Conservation (phyloP, 2,797 vertebrate genomes). For the Bovichtus variegatus region DNA sequence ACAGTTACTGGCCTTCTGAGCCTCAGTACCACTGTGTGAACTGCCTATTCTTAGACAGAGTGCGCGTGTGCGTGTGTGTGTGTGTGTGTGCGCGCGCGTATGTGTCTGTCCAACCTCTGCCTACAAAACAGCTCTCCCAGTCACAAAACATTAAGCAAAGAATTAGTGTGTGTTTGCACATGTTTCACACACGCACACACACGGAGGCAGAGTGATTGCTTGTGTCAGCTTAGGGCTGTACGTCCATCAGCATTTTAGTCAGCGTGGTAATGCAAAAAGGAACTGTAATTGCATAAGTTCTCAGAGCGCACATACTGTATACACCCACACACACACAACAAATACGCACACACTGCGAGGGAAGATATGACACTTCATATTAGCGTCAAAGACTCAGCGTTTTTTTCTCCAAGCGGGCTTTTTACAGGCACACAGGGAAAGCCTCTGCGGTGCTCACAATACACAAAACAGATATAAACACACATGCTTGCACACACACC, state of each 20-base stretch:
- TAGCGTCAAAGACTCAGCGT: constrained; percentile 75
- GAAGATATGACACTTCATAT: constrained; percentile 73
- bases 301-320: constrained; percentile 53
- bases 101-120: constrained; percentile 20
- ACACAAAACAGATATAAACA: constrained; percentile 48
- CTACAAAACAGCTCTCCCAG: constrained; percentile 35
- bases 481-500: constrained; percentile 24
- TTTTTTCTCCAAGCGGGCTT: constrained; percentile 51
- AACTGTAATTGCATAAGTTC: constrained; percentile 74
- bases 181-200: constrained; percentile 24
- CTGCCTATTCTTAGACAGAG: constrained; percentile 59
- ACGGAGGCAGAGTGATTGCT: constrained; percentile 45
- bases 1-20: constrained; percentile 61
- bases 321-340: constrained; percentile 43
- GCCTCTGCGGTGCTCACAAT: constrained; percentile 42
- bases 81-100: neutral
- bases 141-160: constrained; percentile 57
- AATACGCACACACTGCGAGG: constrained; percentile 51
- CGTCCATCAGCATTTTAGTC: constrained; percentile 70
- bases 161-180: constrained; percentile 54
- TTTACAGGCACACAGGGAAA: constrained; percentile 63
- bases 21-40: constrained; percentile 43
- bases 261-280: constrained; percentile 51
- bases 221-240: constrained; percentile 70
- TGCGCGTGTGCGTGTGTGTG: constrained; percentile 11